These are phyloP conservation scores for Galleria mellonella DNA, from an alignment of 1,140 invertebrate genomes.

Conservation along the genomic window DNA sequence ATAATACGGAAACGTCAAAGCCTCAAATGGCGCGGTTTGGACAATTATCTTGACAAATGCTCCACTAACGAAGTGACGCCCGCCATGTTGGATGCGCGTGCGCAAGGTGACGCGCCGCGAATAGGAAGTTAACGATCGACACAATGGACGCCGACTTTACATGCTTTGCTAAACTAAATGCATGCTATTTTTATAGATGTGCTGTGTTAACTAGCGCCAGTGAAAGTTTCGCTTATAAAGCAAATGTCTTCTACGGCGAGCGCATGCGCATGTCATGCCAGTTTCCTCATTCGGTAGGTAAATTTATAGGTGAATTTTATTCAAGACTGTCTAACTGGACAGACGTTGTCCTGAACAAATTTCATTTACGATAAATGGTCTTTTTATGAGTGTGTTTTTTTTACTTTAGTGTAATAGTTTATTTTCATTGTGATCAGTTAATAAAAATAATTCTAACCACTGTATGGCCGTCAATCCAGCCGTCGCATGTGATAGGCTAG, in stretches of 20 bases:
- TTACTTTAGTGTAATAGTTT: too few species aligned
- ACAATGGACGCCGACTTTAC: slow-evolving; percentile 24
- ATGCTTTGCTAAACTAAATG: slow-evolving; percentile 36
- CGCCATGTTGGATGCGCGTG: slow-evolving; percentile 42
- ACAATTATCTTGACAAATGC: slow-evolving; percentile 67
- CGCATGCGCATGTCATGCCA: too few species aligned
- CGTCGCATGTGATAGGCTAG: too few species aligned
- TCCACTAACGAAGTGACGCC: slow-evolving; percentile 51
- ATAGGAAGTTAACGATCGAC: slow-evolving; percentile 48
- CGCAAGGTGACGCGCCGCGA: slow-evolving; percentile 39
- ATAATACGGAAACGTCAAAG: slow-evolving; percentile 53
- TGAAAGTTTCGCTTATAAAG: slow-evolving; percentile 30
- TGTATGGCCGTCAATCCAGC: too few species aligned
- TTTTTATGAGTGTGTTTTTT: too few species aligned
- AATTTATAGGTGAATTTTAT: too few species aligned
- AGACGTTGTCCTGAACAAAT: too few species aligned
- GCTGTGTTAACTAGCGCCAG: slow-evolving; percentile 13
- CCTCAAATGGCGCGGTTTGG: slow-evolving; percentile 40
- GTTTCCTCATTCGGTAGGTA: too few species aligned
- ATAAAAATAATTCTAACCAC: too few species aligned
- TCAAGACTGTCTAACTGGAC: too few species aligned
- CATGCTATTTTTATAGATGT: slow-evolving; percentile 37
- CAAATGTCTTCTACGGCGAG: slow-evolving; percentile 6
- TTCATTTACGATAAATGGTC: too few species aligned
- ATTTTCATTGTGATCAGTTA: too few species aligned